Percentiles rank a stretch among this genome's conserved stretches.
Evolutionary conservation across 1,140 invertebrate species (phyloP).

Genomic region (Tribolium castaneum): DNA sequence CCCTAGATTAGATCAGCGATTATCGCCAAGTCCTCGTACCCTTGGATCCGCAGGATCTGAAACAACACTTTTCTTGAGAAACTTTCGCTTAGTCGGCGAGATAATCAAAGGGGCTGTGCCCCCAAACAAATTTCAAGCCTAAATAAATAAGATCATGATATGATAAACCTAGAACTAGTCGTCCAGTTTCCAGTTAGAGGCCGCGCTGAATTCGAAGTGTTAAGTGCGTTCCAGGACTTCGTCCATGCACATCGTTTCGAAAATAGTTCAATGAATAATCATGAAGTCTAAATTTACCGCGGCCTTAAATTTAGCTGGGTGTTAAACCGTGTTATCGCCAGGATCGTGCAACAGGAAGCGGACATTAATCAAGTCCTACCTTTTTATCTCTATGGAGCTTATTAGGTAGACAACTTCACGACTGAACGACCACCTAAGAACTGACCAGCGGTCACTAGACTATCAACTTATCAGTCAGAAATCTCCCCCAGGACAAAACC

Average conservation of each 20-base stretch:
- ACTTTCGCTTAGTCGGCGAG: slow-evolving; percentile 15
- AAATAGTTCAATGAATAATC: slow-evolving; percentile 33
- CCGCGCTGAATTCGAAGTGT: neutral
- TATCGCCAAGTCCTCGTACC: slow-evolving; percentile 44
- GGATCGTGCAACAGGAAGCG: slow-evolving; percentile 26
- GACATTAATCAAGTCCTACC: slow-evolving; percentile 26
- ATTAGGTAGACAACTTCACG: slow-evolving; percentile 48
- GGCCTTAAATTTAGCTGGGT: slow-evolving; percentile 7
- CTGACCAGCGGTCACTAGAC: slow-evolving; percentile 58
- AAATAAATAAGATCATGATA: too few species aligned
- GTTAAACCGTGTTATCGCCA: neutral
- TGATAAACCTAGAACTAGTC: too few species aligned
- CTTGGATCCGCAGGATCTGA: slow-evolving; percentile 39
- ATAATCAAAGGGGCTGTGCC: neutral
- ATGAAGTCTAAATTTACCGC: slow-evolving; percentile 10
- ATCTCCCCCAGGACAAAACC: slow-evolving; percentile 54
- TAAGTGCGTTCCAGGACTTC: neutral
- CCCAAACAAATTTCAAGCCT: neutral
- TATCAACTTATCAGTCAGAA: slow-evolving; percentile 58
- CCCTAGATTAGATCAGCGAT: slow-evolving; percentile 50
- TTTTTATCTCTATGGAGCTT: slow-evolving; percentile 14
- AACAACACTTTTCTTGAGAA: slow-evolving; percentile 43
- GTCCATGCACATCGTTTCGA: neutral
- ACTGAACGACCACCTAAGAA: slow-evolving; percentile 53
- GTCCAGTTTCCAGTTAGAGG: too few species aligned